Evolutionary conservation across 2,888 invertebrate species (phyloP).

Genomic region (Phengaris alcon): DNA sequence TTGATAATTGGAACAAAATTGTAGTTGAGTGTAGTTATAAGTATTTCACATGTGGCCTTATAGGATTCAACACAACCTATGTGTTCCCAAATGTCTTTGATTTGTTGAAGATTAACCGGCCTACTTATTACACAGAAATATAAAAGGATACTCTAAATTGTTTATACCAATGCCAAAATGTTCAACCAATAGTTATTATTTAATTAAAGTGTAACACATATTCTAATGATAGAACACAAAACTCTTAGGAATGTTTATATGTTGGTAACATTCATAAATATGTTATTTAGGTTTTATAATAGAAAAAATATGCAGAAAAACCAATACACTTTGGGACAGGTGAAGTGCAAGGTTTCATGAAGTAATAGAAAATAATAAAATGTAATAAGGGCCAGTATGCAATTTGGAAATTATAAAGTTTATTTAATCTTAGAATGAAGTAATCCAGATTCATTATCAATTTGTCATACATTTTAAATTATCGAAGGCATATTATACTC

Average conservation of each 20-base stretch:
- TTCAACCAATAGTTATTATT: neutral
- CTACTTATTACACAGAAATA: conserved; percentile 92
- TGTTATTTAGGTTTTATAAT: neutral
- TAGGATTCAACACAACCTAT: conserved; percentile 89
- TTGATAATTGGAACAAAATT: conserved; percentile 85
- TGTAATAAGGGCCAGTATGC: neutral
- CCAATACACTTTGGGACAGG: neutral
- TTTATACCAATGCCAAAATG: neutral
- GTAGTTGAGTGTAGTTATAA: conserved; percentile 90
- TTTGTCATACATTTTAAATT: neutral
- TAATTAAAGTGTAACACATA: neutral
- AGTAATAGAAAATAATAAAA: neutral
- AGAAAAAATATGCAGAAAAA: neutral
- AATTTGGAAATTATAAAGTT: neutral
- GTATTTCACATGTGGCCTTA: conserved; percentile 88
- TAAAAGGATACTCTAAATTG: conserved; percentile 45
- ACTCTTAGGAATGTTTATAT: neutral
- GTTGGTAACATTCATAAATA: neutral
- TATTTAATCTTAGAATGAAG: neutral
- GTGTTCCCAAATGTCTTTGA: conserved; percentile 88
- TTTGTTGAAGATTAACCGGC: conserved; percentile 86
- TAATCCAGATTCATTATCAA: neutral
- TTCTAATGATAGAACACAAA: neutral
- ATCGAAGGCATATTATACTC: neutral
- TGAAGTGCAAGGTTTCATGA: neutral